Evolutionary conservation across 1,140 invertebrate species (phyloP).

Genomic region (Mamestra configurata): DNA sequence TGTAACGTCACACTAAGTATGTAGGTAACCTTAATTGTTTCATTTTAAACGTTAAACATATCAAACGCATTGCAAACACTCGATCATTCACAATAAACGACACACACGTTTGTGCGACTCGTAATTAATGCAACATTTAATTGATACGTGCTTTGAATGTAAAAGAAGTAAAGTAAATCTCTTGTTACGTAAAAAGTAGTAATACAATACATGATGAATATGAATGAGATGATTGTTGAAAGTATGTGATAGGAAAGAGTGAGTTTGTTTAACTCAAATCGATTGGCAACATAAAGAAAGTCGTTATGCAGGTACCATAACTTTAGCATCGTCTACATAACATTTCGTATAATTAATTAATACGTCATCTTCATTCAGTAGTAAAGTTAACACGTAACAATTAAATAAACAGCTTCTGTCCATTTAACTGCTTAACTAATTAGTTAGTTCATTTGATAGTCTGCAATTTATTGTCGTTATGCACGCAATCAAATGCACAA

Average conservation of each 20-base stretch:
- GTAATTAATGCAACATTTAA: slow-evolving; percentile 25
- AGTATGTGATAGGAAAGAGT: slow-evolving; percentile 43
- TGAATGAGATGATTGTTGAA: slow-evolving; percentile 38
- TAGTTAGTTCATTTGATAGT: slow-evolving; percentile 26
- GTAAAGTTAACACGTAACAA: slow-evolving; percentile 29
- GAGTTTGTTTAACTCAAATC: slow-evolving; percentile 38
- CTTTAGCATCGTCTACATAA: slow-evolving; percentile 44
- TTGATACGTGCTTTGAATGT: slow-evolving; percentile 26
- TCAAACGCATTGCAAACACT: slow-evolving; percentile 30
- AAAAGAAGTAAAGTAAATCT: slow-evolving; percentile 16
- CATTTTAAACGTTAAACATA: slow-evolving; percentile 49
- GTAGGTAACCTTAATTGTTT: slow-evolving; percentile 60
- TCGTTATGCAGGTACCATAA: slow-evolving; percentile 37
- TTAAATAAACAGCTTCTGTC: neutral
- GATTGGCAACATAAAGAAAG: slow-evolving; percentile 46
- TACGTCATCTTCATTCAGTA: slow-evolving; percentile 44
- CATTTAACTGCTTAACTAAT: slow-evolving; percentile 19
- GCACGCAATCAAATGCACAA: slow-evolving; percentile 26
- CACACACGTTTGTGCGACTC: neutral
- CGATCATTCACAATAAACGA: neutral
- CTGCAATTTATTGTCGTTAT: neutral
- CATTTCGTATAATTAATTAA: slow-evolving; percentile 41
- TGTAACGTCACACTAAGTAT: slow-evolving; percentile 64
- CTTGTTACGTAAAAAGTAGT: slow-evolving; percentile 35
- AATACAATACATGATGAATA: slow-evolving; percentile 7